Evolutionary conservation across 1,140 invertebrate genomes (phyloP), one percentile per base, ranked within the genome.

Genomic region (Homarus americanus): DNA sequence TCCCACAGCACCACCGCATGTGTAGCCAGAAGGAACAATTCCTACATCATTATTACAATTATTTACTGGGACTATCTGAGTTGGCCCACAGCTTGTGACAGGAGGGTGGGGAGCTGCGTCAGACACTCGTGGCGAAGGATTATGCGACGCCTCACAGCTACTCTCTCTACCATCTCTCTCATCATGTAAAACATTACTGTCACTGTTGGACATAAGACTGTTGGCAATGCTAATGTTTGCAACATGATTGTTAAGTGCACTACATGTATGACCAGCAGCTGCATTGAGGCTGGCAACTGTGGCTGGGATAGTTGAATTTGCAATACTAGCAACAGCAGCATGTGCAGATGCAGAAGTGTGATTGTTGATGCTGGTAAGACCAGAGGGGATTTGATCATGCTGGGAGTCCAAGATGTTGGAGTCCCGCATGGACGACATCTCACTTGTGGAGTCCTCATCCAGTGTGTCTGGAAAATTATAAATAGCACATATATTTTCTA

Each of bases 151-250:
- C 5, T 89, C 91, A 53, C 78, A 75, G 53, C 91, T 84, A 66
- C 85, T 87, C 20, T 85, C 91, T 40, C 73, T 82, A n/a, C 88
- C 73, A 44, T 90, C 88, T 44, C 88, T 76, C 82, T 85, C 83
- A 28, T 92, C 79, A 0, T 88, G 85, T 36, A 88, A 49, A 32
- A 92, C 49, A 66, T 92, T 92, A 63, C 85, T 88, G 41, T 92
- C 91, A 58, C 86, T 87, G 53, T 87, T 88, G 28, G 91, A 92
- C 78, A 92, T 87, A 34, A 92, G 75, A 66, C 91, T 92, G 41
- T 91, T 92, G 32, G 85, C 90, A 92, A 91, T 92, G 49, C 82
- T 87, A 40, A 91, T 92, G 58, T 92, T 92, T 28, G 90, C 92
- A 24, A 91, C 84, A 80, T 92, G 88, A 69, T 91, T 92, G 32